Base-by-base conservation (phyloP, 2,113 vertebrate species). In the Butorides virescens region DNA sequence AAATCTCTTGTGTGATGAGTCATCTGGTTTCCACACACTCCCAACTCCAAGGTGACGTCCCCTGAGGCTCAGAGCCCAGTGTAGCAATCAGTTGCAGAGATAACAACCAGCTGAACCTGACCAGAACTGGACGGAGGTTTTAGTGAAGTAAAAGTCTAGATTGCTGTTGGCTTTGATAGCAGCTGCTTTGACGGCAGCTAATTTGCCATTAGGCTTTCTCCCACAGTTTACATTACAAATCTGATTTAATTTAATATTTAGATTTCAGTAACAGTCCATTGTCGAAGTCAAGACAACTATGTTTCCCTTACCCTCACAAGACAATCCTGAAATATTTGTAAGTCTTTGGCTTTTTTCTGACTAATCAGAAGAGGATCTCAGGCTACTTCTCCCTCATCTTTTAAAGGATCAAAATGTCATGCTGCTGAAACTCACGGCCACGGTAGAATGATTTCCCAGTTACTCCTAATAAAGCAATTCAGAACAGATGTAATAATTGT, bases 11-110 rank as follows among this genome's bases (percentile, higher is more conserved):
- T 56, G 29, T 56, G 27, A 37, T 82, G 73, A 56, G 44, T 81
- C 66, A 89, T 82, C 62, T 85, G 62, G 20, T 85, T 95, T 95
- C 84, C 42, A 81, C 89, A 85, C 25, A 49, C 85, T 93, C 65
- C 53, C 61, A 52, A 0, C 53, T 52, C 86, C 23, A 42, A 74
- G 63, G 50, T 77, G 79, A 79, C 1, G 0, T 46, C 36, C 66
- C 76, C 70, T 15, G 58, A 65, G 73, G 20, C 30, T 23, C 7
- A 9, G 27, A 88, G 65, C 61, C 70, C 62, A 22, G 39, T 52
- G 68, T 61, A 84, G 61, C 74, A 56, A 63, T 68, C 66, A 27
- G 19, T 65, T 75, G 50, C 72, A 65, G 76, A 92, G 63, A 52
- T 25, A 88, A 37, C 27, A 67, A 73, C 2, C 8, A 15, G 27